phyloP scores from a whole-genome alignment of 2,888 invertebrate species.

The Gastracanthus pulcherrimus region DNA sequence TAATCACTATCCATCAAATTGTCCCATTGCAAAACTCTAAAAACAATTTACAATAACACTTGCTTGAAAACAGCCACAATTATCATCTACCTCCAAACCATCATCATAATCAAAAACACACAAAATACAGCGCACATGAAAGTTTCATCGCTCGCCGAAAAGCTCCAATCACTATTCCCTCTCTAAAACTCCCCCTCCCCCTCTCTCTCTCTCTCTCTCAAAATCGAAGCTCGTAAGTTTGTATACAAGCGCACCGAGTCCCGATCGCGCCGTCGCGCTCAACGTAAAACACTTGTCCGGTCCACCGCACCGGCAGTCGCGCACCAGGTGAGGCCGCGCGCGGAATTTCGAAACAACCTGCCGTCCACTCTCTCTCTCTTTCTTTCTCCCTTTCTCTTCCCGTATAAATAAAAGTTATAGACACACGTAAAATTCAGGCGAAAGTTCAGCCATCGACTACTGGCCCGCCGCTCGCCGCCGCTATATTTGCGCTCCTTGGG shows the following conservation, averaged over 20 bases:
- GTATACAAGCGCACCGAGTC: no score
- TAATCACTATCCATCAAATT: no score
- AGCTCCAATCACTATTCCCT: no score
- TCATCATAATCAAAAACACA: no score
- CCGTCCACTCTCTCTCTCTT: not conserved
- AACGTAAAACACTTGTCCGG: not conserved
- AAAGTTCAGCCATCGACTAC: slow-evolving; percentile 50
- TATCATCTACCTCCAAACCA: no score
- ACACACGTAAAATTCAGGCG: slow-evolving; percentile 6
- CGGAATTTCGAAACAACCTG: slow-evolving; percentile 37
- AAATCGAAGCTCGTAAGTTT: not conserved
- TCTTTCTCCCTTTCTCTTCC: not conserved
- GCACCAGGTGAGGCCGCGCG: not conserved
- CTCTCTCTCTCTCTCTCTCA: no score
- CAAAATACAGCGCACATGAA: no score
- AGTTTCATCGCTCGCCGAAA: not conserved
- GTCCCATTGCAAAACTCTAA: no score
- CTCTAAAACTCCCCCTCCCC: no score
- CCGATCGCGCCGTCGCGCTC: not conserved
- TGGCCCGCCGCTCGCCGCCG: not conserved
- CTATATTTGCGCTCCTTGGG: slow-evolving; percentile 55
- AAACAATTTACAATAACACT: no score
- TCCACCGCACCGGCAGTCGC: not conserved
- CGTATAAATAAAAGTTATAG: slow-evolving; percentile 18
- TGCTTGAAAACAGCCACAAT: no score